Evolutionary conservation across 2,797 vertebrate genomes (phyloP), one percentile per base, ranked within the genome.

Genomic region (Coregonus sp.): DNA sequence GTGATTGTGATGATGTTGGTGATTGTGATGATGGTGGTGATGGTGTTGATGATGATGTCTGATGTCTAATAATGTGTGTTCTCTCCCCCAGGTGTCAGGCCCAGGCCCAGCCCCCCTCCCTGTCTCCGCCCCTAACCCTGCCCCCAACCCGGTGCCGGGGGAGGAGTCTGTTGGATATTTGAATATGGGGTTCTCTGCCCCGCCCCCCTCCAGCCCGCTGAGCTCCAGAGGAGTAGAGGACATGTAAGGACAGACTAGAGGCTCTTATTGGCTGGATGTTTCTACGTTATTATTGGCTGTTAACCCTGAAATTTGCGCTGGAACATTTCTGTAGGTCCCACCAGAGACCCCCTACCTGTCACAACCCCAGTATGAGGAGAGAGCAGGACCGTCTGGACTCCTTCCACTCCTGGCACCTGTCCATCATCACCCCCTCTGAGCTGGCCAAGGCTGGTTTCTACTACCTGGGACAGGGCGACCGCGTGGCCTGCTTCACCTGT

Each of bases 391-490:
- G 98, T 33, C 90, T 98, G 20, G 90, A 91, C 74, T 97, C 96
- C 61, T 99, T 96, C 81, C 94, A 93, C 4, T 83, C 90, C 0
- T 99, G 98, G 97, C 93, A 95, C 0, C 84, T 97, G 61, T 92
- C 95, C 0, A 96, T 95, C 82, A 92, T 99, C 76, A 95, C 95
- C 0, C 96, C 98, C 0, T 75, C 92, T 2, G 96, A 98, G 75
- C 93, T 99, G 31, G 96, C 97, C 73, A 99, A 95, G 89, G 98
- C 98, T 3, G 98, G 97, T 18, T 98, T 99, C 90, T 99, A 98
- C 86, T 98, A 95, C 78, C 40, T 97, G 78, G 96, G 96, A 6
- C 96, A 95, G 75, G 96, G 93, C 0, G 98, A 99, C 84, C 89
- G 94, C 73, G 98, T 99, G 81, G 96, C 96, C 75, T 99, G 98